Conservation (phyloP, 2,797 vertebrate genomes). For the Phoxinus dragarum region DNA sequence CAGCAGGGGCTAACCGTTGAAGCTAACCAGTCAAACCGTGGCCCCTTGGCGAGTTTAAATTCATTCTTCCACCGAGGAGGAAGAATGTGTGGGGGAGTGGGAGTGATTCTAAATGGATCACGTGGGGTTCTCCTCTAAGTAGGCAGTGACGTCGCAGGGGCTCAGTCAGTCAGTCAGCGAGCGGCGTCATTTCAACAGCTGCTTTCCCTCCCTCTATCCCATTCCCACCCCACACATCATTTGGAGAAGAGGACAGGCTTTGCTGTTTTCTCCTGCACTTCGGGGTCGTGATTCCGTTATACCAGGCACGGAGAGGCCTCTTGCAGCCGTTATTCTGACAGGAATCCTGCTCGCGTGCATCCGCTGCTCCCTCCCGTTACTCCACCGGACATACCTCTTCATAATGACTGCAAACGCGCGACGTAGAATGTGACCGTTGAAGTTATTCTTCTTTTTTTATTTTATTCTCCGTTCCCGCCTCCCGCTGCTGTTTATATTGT, state of each 20-base stretch:
- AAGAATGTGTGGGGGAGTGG: slow-evolving; percentile 9
- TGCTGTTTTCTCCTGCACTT: slow-evolving; percentile 38
- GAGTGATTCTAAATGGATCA: slow-evolving; percentile 68
- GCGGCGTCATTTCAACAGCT: slow-evolving; percentile 51
- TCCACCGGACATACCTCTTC: slow-evolving; percentile 21
- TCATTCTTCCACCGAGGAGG: slow-evolving; percentile 51
- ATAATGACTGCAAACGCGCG: slow-evolving; percentile 18
- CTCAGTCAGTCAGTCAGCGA: slow-evolving; percentile 69
- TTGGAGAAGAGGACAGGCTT: slow-evolving; percentile 50
- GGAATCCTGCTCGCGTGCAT: slow-evolving; percentile 25
- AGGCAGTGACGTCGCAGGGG: slow-evolving; percentile 75
- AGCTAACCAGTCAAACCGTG: slow-evolving; percentile 22
- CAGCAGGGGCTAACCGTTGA: slow-evolving; percentile 19
- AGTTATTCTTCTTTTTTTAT: slow-evolving; percentile 10
- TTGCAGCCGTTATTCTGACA: neutral
- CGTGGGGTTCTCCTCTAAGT: slow-evolving; percentile 77
- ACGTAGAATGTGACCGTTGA: slow-evolving; percentile 16
- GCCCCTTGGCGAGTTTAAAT: slow-evolving; percentile 64
- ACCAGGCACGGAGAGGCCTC: slow-evolving; percentile 25
- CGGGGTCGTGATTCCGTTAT: slow-evolving; percentile 11
- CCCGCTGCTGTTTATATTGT: neutral
- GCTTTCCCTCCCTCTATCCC: slow-evolving; percentile 60
- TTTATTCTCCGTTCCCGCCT: neutral
- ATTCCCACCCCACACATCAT: slow-evolving; percentile 32
- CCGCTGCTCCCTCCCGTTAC: neutral